Evolutionary conservation across 2,797 vertebrate species (phyloP).

Genomic region (Spatula clypeata): DNA sequence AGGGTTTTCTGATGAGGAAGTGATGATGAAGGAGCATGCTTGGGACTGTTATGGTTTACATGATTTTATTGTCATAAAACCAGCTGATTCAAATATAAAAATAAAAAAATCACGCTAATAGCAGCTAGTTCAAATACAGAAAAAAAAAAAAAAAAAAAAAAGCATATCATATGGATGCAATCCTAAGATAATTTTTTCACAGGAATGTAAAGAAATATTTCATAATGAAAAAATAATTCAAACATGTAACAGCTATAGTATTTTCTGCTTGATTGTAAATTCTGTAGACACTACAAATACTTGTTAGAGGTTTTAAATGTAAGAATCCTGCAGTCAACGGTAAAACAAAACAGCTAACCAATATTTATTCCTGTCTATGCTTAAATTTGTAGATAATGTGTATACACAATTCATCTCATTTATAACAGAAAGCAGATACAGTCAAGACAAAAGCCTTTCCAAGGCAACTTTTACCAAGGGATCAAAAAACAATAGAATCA

Average conservation of each 20-base stretch:
- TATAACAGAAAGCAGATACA: neutral
- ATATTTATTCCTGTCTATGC: neutral
- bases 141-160: neutral
- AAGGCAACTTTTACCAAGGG: neutral
- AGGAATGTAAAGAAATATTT: neutral
- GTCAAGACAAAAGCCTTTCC: neutral
- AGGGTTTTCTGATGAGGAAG: neutral
- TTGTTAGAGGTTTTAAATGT: neutral
- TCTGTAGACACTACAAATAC: neutral
- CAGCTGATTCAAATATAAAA: neutral
- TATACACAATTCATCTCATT: conserved; percentile 45
- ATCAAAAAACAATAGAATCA: neutral
- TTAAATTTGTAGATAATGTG: neutral
- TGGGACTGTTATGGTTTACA: neutral
- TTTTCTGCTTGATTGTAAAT: neutral
- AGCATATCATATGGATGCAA: neutral
- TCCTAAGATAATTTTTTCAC: neutral
- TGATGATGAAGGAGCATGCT: neutral
- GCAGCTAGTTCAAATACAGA: neutral
- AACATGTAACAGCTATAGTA: neutral
- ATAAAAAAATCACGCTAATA: too few species aligned
- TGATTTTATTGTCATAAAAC: neutral
- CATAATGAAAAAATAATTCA: neutral
- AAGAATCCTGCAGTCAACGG: neutral
- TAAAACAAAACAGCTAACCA: conserved; percentile 3